phyloP scores from a whole-genome alignment of 2,113 vertebrate genomes.

The Lota lota region DNA sequence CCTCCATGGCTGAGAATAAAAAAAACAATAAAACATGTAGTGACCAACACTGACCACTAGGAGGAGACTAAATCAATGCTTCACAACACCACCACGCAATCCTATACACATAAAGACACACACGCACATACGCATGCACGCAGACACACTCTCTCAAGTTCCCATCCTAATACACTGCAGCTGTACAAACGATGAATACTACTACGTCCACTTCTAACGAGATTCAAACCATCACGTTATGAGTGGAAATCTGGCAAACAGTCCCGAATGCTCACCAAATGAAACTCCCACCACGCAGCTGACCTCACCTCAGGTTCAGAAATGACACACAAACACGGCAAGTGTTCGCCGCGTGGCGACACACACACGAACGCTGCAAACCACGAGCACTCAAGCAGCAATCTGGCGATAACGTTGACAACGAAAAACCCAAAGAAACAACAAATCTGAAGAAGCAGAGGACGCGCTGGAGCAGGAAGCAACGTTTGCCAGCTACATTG shows the following conservation, averaged over 20 bases:
- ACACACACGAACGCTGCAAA: not conserved
- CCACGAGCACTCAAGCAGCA: not conserved
- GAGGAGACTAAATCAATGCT: conserved; percentile 13
- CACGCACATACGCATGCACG: not conserved
- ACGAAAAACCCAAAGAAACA: conserved; percentile 9
- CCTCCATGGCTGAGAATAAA: conserved; percentile 73
- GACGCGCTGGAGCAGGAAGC: not conserved
- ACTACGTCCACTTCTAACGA: no score
- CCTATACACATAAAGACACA: conserved; percentile 2
- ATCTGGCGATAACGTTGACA: not conserved
- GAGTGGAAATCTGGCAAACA: not conserved
- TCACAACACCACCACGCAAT: not conserved
- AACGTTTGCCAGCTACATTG: conserved; percentile 96
- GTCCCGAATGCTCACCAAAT: no score
- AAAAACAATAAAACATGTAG: conserved; percentile 15
- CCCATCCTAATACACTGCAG: not conserved
- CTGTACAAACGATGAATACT: not conserved
- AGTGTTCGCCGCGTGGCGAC: not conserved
- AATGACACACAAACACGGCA: no score
- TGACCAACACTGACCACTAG: conserved; percentile 21
- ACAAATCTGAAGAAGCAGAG: conserved; percentile 15
- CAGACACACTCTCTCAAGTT: not conserved
- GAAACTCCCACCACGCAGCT: no score
- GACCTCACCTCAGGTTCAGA: no score
- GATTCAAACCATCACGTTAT: not conserved